Conservation (phyloP, 2,888 invertebrate species). For the Drosophila kambysellisi region DNA sequence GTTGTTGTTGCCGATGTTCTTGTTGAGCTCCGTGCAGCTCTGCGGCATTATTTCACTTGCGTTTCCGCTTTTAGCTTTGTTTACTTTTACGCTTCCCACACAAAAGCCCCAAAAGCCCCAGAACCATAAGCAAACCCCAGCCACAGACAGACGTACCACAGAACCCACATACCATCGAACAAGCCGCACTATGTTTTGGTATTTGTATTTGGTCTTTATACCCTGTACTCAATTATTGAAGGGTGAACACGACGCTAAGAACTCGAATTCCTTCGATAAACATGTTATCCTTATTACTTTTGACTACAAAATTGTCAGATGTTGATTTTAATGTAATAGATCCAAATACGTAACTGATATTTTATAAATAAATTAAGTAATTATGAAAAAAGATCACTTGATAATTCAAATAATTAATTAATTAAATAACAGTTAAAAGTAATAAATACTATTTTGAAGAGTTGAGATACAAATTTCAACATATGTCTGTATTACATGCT, state of each 20-base stretch:
- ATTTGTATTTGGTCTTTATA: conserved; percentile 71
- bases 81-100: conserved; percentile 78
- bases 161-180: conserved; percentile 51
- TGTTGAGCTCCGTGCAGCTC: conserved; percentile 56
- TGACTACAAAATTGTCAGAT: not conserved
- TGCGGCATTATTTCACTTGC: conserved; percentile 74
- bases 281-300: not conserved
- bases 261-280: not conserved
- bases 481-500: not conserved
- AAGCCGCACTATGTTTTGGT: conserved; percentile 76
- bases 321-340: not conserved
- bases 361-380: not conserved
- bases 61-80: conserved; percentile 80
- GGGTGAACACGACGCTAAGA: not conserved
- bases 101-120: conserved; percentile 79
- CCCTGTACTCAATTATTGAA: conserved; percentile 20
- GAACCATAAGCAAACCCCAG: conserved; percentile 53
- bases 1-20: conserved; percentile 42
- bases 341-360: not conserved
- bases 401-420: not conserved
- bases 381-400: not conserved
- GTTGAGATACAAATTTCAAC: not conserved
- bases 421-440: not conserved
- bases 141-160: conserved; percentile 40
- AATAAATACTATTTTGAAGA: not conserved